Conservation (phyloP, 2,113 vertebrate genomes). For the Cephalopholis sonnerati region DNA sequence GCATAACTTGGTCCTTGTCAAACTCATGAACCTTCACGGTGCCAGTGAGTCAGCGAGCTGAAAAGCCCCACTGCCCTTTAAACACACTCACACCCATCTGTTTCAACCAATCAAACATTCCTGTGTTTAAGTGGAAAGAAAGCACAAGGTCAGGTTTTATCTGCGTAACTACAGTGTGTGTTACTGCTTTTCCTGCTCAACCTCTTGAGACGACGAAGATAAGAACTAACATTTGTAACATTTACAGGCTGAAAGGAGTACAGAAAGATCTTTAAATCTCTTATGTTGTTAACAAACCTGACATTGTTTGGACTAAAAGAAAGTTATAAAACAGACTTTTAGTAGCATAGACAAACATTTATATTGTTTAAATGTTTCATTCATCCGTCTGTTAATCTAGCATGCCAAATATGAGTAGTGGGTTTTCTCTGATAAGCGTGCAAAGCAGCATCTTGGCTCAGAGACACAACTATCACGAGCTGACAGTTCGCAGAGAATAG, state of each 20-base stretch:
- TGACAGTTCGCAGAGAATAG: not conserved
- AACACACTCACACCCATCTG: conserved; percentile 11
- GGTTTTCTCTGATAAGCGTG: conserved; percentile 14
- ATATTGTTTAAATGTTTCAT: conserved; percentile 3
- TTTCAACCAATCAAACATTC: conserved; percentile 24
- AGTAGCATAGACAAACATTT: not conserved
- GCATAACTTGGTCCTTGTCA: not conserved
- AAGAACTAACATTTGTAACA: not conserved
- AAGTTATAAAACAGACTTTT: conserved; percentile 13
- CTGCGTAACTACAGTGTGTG: not conserved
- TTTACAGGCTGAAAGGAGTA: not conserved
- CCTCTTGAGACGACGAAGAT: conserved; percentile 24
- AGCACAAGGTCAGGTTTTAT: conserved; percentile 50
- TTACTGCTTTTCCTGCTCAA: conserved; percentile 10
- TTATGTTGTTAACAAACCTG: not conserved
- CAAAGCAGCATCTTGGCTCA: conserved; percentile 8
- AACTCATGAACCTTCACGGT: conserved; percentile 14
- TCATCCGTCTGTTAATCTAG: not conserved
- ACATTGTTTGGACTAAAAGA: not conserved
- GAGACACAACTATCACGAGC: not conserved
- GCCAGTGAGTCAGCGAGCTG: not conserved
- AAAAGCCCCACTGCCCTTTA: conserved; percentile 14
- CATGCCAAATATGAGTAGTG: not conserved
- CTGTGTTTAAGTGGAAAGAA: conserved; percentile 18
- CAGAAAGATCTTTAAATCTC: no score